Percentiles rank a stretch among this genome's conserved stretches.
These are phyloP conservation scores for Pyrgilauda ruficollis DNA, from an alignment of 2,113 vertebrate genomes.

Conservation along the genomic window DNA sequence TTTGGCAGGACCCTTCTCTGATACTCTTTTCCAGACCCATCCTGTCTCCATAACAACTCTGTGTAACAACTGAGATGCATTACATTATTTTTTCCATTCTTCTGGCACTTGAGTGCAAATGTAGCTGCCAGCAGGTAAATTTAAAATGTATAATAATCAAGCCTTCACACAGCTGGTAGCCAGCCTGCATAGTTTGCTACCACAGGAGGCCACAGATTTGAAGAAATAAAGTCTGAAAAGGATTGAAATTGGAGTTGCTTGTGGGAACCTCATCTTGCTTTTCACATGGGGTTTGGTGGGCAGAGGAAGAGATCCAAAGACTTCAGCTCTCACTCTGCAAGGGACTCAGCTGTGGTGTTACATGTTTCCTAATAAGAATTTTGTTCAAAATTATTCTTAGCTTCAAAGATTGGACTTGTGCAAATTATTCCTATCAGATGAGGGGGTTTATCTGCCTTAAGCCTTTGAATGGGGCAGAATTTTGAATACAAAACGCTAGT, in stretches of 20 bases:
- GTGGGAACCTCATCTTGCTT: not conserved
- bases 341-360: not conserved
- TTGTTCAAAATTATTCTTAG: not conserved
- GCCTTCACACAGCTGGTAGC: constrained; percentile 4
- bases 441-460: not conserved
- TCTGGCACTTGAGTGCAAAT: not conserved
- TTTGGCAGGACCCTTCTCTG: not conserved
- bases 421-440: not conserved
- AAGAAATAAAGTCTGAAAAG: not conserved
- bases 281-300: not conserved
- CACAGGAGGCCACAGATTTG: not conserved
- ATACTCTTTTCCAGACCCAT: not conserved
- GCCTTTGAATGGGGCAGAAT: not conserved
- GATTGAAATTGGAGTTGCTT: not conserved
- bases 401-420: not conserved
- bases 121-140: constrained; percentile 47
- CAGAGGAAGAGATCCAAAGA: not conserved
- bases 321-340: not conserved
- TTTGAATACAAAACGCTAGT: not conserved
- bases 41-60: not conserved
- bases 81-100: not conserved
- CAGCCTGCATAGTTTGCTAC: not conserved
- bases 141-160: not conserved
- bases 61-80: not conserved
- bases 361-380: not conserved